Conservation (phyloP, 1,140 invertebrate species). For the Gonatopus flavifemur region DNA sequence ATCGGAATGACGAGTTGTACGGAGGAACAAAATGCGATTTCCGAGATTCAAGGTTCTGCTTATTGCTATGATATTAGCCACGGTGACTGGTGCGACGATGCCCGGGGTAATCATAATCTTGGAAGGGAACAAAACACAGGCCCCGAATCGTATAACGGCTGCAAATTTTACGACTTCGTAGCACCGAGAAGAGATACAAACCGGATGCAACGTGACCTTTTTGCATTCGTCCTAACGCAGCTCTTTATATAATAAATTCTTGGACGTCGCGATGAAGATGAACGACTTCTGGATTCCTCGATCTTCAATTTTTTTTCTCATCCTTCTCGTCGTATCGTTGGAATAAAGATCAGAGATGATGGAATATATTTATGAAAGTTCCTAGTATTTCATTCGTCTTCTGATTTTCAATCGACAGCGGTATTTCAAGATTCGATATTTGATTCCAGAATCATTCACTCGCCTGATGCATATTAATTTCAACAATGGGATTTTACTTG, state of each 20-base stretch:
- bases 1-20: background rate
- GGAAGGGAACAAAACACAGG: slow-evolving; percentile 45
- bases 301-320: too few species aligned
- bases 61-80: slow-evolving; percentile 53
- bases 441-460: too few species aligned
- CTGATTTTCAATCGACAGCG: too few species aligned
- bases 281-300: slow-evolving; percentile 17
- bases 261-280: slow-evolving; percentile 27
- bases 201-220: slow-evolving; percentile 46
- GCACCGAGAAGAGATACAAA: slow-evolving; percentile 29
- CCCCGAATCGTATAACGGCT: slow-evolving; percentile 40
- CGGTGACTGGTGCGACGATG: slow-evolving; percentile 32
- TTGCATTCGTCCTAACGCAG: slow-evolving; percentile 24
- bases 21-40: background rate
- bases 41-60: slow-evolving; percentile 15
- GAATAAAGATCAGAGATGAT: too few species aligned
- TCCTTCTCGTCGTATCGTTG: too few species aligned
- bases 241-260: too few species aligned
- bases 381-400: too few species aligned
- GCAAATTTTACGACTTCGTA: slow-evolving; percentile 43
- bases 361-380: too few species aligned
- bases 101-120: slow-evolving; percentile 47
- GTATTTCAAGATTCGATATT: too few species aligned
- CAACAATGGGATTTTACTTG: too few species aligned
- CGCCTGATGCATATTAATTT: too few species aligned